Evolutionary conservation across 2,888 invertebrate species (phyloP), one percentile per base, ranked within the genome.

Genomic region (Neoaliturus tenellus): DNA sequence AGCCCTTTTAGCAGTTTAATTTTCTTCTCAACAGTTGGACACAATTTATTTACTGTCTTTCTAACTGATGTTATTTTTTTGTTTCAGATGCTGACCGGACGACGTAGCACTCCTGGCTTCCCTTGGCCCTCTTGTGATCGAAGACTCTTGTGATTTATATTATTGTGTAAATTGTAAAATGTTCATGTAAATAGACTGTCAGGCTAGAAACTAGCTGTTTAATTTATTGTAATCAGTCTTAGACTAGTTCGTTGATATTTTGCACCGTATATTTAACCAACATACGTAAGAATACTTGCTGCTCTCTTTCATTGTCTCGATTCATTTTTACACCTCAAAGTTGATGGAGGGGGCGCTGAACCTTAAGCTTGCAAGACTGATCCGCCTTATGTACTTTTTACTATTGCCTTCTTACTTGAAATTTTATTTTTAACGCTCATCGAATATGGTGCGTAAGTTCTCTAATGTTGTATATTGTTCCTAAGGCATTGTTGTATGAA

Each of bases 331-430:
- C n/a, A 35, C 39, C 69, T 12, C 14, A 35, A 23, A 23, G 35
- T 69, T 8, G 33, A 67, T 28, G 20, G 71, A 25, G 55, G 39
- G n/a, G 14, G 78, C 31, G n/a, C n/a, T 51, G 35, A 78, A 78
- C 78, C 78, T 55, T 4, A n/a, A 28, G 78, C 78, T 78, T 78
- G 78, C 55, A 78, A 78, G 78, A 78, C 78, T 78, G 78, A 78
- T 12, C 51, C 33, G 78, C 78, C 78, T 78, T 78, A 73, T 41
- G 20, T 28, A 55, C 33, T 33, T 78, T 51, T 78, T 55, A 78
- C 78, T 71, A 39, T 71, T 75, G 78, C 78, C 78, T 78, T 78
- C 55, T 78, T 78, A 75, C 44, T 48, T 48, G 20, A 33, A 48
- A 33, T 35, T 78, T 55, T 75, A 75, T 78, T 78, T 78, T 78